These are phyloP conservation scores for Aptenodytes patagonicus DNA, from an alignment of 2,113 vertebrate species.

Conservation along the genomic window DNA sequence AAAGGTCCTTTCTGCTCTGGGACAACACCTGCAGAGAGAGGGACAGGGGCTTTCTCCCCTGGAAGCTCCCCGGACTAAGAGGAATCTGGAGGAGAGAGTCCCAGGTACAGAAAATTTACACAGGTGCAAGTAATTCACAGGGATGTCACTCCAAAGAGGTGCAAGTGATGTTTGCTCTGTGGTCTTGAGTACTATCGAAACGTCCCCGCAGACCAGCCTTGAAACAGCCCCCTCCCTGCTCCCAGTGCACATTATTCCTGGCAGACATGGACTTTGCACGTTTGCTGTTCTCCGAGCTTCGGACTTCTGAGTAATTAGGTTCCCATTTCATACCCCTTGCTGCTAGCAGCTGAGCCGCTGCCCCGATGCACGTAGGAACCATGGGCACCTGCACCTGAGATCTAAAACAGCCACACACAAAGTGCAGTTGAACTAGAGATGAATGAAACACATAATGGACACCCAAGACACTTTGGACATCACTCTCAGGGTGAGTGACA, in stretches of 20 bases:
- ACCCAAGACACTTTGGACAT: neutral
- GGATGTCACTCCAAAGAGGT: neutral
- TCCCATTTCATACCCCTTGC: neutral
- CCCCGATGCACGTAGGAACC: accelerated
- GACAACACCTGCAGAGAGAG: neutral
- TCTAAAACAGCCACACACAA: neutral
- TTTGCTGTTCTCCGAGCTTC: neutral
- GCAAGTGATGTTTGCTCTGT: neutral
- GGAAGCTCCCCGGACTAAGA: neutral
- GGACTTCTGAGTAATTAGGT: neutral
- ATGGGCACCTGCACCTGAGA: neutral
- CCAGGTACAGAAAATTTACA: neutral
- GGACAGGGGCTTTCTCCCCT: neutral
- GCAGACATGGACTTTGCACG: neutral
- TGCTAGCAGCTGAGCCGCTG: neutral
- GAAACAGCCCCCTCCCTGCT: neutral
- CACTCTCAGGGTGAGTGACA: neutral
- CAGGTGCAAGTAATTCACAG: neutral
- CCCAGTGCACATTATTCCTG: neutral
- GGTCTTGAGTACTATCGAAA: neutral
- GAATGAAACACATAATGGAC: neutral
- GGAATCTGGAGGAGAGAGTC: neutral
- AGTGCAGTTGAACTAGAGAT: neutral
- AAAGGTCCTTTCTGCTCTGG: neutral
- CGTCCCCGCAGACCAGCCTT: neutral